Evolutionary conservation across 1,140 invertebrate genomes (phyloP), one percentile per base, ranked within the genome.

Genomic region (Drosophila asahinai): DNA sequence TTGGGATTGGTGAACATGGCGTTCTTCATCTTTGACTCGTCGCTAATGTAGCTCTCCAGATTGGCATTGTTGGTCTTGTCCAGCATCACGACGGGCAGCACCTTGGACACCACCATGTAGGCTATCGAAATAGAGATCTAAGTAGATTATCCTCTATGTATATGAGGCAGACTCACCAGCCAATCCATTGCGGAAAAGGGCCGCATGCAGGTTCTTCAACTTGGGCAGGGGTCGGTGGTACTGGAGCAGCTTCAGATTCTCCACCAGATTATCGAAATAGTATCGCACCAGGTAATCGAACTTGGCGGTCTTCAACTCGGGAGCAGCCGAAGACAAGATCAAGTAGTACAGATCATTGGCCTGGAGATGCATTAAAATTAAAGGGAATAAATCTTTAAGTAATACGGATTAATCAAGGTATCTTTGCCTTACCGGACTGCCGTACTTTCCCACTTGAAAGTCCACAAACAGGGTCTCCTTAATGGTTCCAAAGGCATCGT

Each of bases 401-500:
- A 45, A 14, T 25, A 6, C 1, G 5, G 0, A 5, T 15, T 22
- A 4, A 19, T 14, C 2, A 9, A 17, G 17, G 1, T 27, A 27
- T 27, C 27, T 27, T 27, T 59, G 9, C 15, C n/a, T 1, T 75
- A 78, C 75, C 19, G 92, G 92, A 15, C 83, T 89, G 14, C 92
- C 92, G 64, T 92, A 92, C 77, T 92, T 92, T 58, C 82, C 74
- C 14, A 92, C 86, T 91, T 92, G 91, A 60, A 91, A 92, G 67
- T 92, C 92, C 1, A 92, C 77, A 43, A 92, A 92, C 1, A 84
- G 60, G 0, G 86, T 86, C 19, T 92, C 77, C 61, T 81, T 92
- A n/a, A 92, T 91, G 76, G 94, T 93, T 5, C 92, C 93, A 25
- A 92, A 83, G 3, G 86, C 83, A 65, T 87, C 86, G 57, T 94